Base-by-base conservation (phyloP, 2,797 vertebrate species). In the Martes flavigula region DNA sequence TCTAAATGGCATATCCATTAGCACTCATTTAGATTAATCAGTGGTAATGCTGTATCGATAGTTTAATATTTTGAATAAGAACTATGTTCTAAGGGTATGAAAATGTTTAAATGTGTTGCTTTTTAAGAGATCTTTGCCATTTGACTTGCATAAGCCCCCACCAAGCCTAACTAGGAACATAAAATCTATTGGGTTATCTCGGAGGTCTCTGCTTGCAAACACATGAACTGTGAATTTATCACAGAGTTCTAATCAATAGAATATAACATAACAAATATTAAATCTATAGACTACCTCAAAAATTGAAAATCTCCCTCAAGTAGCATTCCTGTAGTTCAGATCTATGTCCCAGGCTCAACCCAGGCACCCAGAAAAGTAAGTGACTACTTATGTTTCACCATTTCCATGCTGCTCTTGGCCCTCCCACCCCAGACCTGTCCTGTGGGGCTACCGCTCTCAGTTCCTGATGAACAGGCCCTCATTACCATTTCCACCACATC, bases 61-160 rank as follows among this genome's bases (percentile, higher is more conserved):
- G 48, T 86, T 86, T 83, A 94, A 92, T 68, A 66, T 91, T 92
- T 88, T 90, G 51, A 96, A 38, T 95, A 40, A 90, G 58, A 94
- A 82, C 25, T 85, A 30, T 35, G 27, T 70, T 82, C 48, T 82
- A 88, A 88, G 72, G 60, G 8, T 66, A 54, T 82, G 40, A 40
- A 25, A 25, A 88, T 90, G 94, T 88, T 58, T 70, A 94, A 97
- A 96, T 94, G 40, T 8, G 27, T 92, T 21, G n/a, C n/a, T 38
- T 92, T 91, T 85, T 60, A 48, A 90, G 35, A 78, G 32, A 48
- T 75, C 78, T 93, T 73, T 78, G 68, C 25, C 77, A 54, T 94
- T 92, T 46, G n/a, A 70, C 77, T 84, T 92, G 35, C 25, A 83
- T 73, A 70, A 94, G 32, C 5, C 10, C 35, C 43, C 35, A 56